Evolutionary conservation across 2,888 invertebrate species (phyloP), one percentile per base, ranked within the genome.

Genomic region (Blomia tropicalis): DNA sequence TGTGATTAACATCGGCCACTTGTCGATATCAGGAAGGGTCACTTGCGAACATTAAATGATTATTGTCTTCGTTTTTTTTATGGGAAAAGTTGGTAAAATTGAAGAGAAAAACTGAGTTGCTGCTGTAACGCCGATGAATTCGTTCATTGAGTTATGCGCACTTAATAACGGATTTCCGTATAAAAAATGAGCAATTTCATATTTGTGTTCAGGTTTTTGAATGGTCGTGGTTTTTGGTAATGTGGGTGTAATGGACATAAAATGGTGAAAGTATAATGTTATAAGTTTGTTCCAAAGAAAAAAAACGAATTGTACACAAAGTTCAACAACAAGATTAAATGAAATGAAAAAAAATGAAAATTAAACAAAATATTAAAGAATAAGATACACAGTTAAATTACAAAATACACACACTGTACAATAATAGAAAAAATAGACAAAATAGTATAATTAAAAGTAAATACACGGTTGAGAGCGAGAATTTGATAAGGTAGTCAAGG

Each of bases 391-490:
- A 47, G n/a, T 7, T 47, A 47, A 47, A 25, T 47, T 47, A 47
- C 51, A 47, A 47, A 47, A 47, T n/a, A 47, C 51, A 47, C 51
- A 47, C 7, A 47, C 51, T 47, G 51, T 47, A 47, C 51, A 47
- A 47, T 7, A 47, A 27, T 25, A 7, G n/a, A 47, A 14, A 27
- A n/a, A 47, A 27, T n/a, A n/a, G n/a, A n/a, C n/a, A n/a, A n/a
- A n/a, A n/a, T n/a, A n/a, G n/a, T n/a, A n/a, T n/a, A n/a, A n/a
- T n/a, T n/a, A 47, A 27, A 47, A 47, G 36, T 36, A 47, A 47
- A 47, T 47, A 47, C 51, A 47, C n/a, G n/a, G n/a, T n/a, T n/a
- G n/a, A n/a, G n/a, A 36, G 17, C 7, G 17, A 47, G 11, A 47
- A 47, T 47, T 47, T 47, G 51, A 47, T 47, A 47, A 47, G 51